These are phyloP conservation scores for Galeopsomyia nigrocyanea DNA, from an alignment of 2,888 invertebrate genomes.

Conservation along the genomic window DNA sequence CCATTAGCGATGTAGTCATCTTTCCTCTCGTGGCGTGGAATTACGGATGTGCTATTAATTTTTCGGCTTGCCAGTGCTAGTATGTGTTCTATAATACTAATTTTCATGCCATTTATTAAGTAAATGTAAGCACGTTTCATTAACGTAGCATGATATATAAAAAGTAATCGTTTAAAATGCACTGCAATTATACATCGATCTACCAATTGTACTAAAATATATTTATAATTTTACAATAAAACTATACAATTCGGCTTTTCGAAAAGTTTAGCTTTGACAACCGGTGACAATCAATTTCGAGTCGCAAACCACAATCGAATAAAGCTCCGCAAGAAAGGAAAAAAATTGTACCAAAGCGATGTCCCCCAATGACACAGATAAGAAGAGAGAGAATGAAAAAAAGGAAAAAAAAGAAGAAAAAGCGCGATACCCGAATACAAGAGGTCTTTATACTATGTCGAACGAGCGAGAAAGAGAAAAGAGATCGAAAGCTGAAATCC, in stretches of 20 bases:
- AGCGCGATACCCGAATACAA: not conserved
- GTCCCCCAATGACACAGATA: conserved; percentile 13
- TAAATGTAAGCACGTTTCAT: too few relatives aligned
- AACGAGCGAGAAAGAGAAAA: conserved; percentile 3
- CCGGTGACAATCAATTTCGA: too few relatives aligned
- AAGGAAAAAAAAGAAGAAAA: not conserved
- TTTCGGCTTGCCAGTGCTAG: not conserved
- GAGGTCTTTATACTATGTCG: not conserved
- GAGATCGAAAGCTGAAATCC: conserved; percentile 30
- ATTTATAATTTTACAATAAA: too few relatives aligned
- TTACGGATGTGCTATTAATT: not conserved
- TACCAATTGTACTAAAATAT: too few relatives aligned
- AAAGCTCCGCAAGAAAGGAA: not conserved
- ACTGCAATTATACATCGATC: too few relatives aligned
- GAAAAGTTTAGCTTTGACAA: too few relatives aligned
- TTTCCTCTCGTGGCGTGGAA: conserved; percentile 6
- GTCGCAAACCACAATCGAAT: too few relatives aligned
- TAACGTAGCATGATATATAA: too few relatives aligned
- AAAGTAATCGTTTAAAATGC: too few relatives aligned
- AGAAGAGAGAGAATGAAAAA: not conserved
- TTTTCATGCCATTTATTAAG: too few relatives aligned
- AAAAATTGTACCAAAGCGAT: not conserved
- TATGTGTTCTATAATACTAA: not conserved
- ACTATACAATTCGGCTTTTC: too few relatives aligned
- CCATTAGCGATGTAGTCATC: conserved; percentile 30